Percentiles rank a stretch among this genome's conserved stretches.
phyloP scores from a whole-genome alignment of 2,797 vertebrate species.

The Sebastes alutus region DNA sequence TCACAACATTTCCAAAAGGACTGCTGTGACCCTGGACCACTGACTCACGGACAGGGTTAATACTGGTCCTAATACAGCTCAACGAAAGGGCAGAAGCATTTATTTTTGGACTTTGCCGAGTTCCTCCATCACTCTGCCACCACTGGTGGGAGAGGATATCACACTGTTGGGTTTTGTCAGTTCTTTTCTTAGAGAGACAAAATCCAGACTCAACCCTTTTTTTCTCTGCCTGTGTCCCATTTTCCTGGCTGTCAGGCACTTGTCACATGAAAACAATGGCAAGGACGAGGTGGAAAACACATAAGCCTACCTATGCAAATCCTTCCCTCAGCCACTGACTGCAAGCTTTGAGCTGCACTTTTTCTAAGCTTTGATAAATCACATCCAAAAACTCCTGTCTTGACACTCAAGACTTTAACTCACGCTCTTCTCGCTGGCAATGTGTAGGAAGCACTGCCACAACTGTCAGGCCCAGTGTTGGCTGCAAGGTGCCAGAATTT shows the following conservation, averaged over 20 bases:
- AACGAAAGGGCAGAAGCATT: conserved; percentile 32
- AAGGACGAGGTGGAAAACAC: conserved; percentile 71
- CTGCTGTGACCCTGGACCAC: conserved; percentile 22
- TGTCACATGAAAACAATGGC: conserved; percentile 77
- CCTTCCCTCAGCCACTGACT: conserved; percentile 57
- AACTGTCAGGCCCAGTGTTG: conserved; percentile 26
- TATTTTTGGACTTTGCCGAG: conserved; percentile 32
- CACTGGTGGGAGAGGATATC: conserved; percentile 54
- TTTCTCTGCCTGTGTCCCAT: conserved; percentile 70
- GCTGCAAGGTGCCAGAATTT: conserved; percentile 3
- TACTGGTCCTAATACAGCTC: conserved; percentile 18
- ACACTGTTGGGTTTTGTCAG: conserved; percentile 65
- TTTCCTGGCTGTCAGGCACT: conserved; percentile 70
- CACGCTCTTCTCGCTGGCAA: conserved; percentile 25
- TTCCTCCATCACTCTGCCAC: conserved; percentile 40
- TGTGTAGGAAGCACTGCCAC: conserved; percentile 4
- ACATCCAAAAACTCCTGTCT: conserved; percentile 55
- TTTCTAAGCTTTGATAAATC: conserved; percentile 56
- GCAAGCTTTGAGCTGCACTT: conserved; percentile 51
- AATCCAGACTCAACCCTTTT: conserved; percentile 67
- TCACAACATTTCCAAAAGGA: conserved; percentile 37
- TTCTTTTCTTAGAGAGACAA: conserved; percentile 70
- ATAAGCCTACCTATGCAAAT: conserved; percentile 77
- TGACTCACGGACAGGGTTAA: conserved; percentile 44
- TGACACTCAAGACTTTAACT: conserved; percentile 44